Percentiles rank a stretch among this genome's conserved stretches.
phyloP scores from a whole-genome alignment of 2,113 vertebrate species.

The Vulpes lagopus region DNA sequence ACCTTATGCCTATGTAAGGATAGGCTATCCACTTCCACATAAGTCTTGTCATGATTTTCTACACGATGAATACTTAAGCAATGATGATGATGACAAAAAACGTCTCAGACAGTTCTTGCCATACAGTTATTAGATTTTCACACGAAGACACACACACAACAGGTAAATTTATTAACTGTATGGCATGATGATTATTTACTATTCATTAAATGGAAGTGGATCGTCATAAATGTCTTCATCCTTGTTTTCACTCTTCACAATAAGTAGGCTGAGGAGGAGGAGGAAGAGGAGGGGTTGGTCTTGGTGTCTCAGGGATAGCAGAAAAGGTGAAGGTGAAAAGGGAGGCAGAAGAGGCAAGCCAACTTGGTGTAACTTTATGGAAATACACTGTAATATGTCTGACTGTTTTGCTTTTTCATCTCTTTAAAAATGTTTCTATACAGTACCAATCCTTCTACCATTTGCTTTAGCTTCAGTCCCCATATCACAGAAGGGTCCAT shows the following conservation, averaged over 20 bases:
- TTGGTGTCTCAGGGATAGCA: background rate
- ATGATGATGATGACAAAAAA: background rate
- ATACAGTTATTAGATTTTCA: background rate
- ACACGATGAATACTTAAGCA: background rate
- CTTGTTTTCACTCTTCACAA: background rate
- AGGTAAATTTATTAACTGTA: background rate
- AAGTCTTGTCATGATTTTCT: background rate
- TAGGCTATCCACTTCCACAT: background rate
- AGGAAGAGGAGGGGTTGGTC: background rate
- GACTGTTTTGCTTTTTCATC: background rate
- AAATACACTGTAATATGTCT: background rate
- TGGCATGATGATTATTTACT: background rate
- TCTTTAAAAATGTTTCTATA: background rate
- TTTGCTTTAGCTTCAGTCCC: background rate
- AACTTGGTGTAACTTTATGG: background rate
- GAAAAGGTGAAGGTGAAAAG: background rate
- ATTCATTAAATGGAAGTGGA: background rate
- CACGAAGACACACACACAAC: background rate
- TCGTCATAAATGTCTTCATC: background rate
- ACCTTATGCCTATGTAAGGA: background rate
- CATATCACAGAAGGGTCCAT: background rate
- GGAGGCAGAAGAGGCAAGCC: background rate
- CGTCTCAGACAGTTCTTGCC: background rate
- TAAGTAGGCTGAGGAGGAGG: background rate
- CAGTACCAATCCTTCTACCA: background rate